A percentile compares a stretch with the other conserved stretches of the same genome.
Conservation (phyloP, 1,140 invertebrate genomes). For the Phthorimaea operculella region DNA sequence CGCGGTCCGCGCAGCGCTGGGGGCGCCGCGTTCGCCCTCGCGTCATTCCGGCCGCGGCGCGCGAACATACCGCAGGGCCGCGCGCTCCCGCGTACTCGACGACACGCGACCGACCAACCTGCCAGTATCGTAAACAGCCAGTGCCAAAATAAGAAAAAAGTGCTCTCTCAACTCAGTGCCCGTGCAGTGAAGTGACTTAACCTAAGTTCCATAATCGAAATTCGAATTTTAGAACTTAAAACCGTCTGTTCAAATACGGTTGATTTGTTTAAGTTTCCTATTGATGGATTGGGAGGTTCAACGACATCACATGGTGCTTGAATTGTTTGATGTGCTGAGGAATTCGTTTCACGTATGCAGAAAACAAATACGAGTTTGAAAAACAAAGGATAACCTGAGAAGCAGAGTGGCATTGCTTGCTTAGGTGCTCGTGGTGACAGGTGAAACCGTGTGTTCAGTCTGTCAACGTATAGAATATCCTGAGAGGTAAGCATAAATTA, state of each 20-base stretch:
- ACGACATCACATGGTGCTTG: conserved; percentile 30
- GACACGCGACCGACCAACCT: conserved; percentile 9
- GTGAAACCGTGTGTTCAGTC: conserved; percentile 34
- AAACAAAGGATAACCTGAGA: conserved; percentile 52
- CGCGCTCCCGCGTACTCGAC: conserved; percentile 18
- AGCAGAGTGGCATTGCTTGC: conserved; percentile 37
- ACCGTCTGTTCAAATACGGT: conserved; percentile 43
- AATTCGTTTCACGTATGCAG: conserved; percentile 44
- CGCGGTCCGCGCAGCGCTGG: conserved; percentile 27
- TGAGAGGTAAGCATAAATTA: conserved; percentile 29
- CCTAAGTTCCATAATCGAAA: conserved; percentile 7
- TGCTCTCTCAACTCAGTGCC: conserved; percentile 33
- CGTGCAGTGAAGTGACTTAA: conserved; percentile 33
- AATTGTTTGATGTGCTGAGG: conserved; percentile 35
- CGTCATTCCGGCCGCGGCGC: conserved; percentile 60
- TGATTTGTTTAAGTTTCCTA: conserved; percentile 37
- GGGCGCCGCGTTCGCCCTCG: conserved; percentile 22
- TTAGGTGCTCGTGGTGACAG: conserved; percentile 49
- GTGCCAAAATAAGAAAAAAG: conserved; percentile 31
- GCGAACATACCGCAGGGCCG: conserved; percentile 37
- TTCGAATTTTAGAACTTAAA: conserved; percentile 10
- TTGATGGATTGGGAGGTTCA: conserved; percentile 45
- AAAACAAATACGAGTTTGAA: conserved; percentile 49
- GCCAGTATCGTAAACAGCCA: conserved; percentile 17
- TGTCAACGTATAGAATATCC: conserved; percentile 26